Base-by-base conservation (phyloP, 2,113 vertebrate genomes). In the Percina caprodes region DNA sequence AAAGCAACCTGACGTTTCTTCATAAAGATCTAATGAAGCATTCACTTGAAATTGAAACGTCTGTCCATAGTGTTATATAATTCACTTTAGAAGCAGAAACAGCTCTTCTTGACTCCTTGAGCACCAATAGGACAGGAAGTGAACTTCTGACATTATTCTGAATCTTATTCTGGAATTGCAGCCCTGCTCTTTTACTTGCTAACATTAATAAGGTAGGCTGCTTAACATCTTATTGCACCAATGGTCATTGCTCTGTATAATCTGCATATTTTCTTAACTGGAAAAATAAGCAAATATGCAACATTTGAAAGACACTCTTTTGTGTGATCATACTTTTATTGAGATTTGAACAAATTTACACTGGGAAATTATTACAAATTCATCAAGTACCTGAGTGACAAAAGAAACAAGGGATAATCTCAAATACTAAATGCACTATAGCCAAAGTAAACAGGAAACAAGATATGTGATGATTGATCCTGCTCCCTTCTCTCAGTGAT, bases 1-100 rank as follows among this genome's bases (percentile, higher is more conserved):
- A 82, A 75, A 82, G 69, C 81, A 54, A 65, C 35, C 76, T 19
- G 59, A 61, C 13, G 55, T 19, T 66, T 24, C 59, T 33, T 59
- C 26, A 52, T 68, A 48, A 60, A 18, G 23, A 60, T 24, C 7
- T 46, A 61, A 69, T 70, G 39, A 85, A 62, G 24, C 70, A 69
- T 77, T 49, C 33, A 56, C 21, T n/a, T 76, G 63, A 66, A 35
- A 74, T 69, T 61, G 52, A 49, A 66, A 51, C 24, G 15, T 75
- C 45, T 68, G 24, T 45, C 52, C 24, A 19, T 30, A 16, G 4
- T 19, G 10, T 49, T 6, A 18, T 52, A 23, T 33, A 30, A 35
- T 61, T 60, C 18, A 75, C 39, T 68, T 15, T 18, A 12, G 60
- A 45, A 18, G 42, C 65, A 71, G 48, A 23, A 30, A 68, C 16